These are phyloP conservation scores for Lasioglossum lativentre DNA, from an alignment of 2,888 invertebrate genomes.

Conservation along the genomic window DNA sequence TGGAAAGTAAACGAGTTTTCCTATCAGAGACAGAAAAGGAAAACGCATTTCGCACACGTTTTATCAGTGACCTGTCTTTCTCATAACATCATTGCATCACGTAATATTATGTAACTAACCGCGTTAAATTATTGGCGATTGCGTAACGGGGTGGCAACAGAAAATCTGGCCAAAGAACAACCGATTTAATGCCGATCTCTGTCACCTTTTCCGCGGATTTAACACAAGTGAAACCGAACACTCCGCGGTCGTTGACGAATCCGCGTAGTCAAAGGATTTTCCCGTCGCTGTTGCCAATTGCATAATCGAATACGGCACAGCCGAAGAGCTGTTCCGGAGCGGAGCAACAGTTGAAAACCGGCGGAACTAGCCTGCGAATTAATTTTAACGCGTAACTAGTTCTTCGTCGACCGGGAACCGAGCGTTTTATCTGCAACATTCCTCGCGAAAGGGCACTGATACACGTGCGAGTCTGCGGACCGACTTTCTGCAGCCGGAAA, in stretches of 20 bases:
- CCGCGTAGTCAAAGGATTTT: not conserved
- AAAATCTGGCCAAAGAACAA: conserved; percentile 18
- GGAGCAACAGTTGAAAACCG: conserved; percentile 43
- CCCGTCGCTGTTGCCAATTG: conserved; percentile 33
- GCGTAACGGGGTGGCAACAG: conserved; percentile 1
- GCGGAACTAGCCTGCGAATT: conserved; percentile 43
- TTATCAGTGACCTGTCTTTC: not conserved
- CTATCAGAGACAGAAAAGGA: not conserved
- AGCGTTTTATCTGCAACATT: conserved; percentile 46
- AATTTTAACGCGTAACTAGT: conserved; percentile 54
- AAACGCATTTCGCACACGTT: not conserved
- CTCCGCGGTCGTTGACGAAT: not conserved
- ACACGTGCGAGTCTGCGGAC: conserved; percentile 10
- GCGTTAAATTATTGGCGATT: conserved; percentile 7
- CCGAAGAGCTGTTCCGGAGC: conserved; percentile 19
- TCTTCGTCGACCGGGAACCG: conserved; percentile 27
- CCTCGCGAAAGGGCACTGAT: conserved; percentile 59
- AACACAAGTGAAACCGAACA: not conserved
- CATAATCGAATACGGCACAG: conserved; percentile 27
- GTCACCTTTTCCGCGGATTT: not conserved
- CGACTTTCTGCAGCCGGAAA: conserved; percentile 36
- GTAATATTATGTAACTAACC: conserved; percentile 23
- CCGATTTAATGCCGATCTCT: conserved; percentile 2
- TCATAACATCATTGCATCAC: not conserved
- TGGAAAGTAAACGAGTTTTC: not conserved